Base-by-base conservation (phyloP, 2,113 vertebrate species). In the Nothobranchius kuhntae region DNA sequence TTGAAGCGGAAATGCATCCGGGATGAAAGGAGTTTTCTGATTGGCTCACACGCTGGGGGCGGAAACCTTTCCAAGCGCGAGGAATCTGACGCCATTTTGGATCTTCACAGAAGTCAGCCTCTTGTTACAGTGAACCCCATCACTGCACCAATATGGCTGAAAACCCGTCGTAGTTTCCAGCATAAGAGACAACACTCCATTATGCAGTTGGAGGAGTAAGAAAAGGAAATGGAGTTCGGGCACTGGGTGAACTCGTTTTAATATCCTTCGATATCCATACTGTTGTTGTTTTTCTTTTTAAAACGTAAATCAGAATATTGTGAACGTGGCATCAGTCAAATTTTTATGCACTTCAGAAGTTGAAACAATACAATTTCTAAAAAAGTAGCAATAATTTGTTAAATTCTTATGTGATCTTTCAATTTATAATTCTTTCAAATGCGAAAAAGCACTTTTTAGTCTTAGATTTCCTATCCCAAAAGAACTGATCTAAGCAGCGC, bases 61-160 rank as follows among this genome's bases (percentile, higher is more conserved):
- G 91, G 89, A 63, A 52, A 75, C 75, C 56, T 46, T 59, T 65
- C 53, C 53, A 38, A 15, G 38, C 13, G 2, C 2, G 0, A 9
- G 15, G 89, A 89, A 86, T 90, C 64, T 0, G 71, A 55, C 89
- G 80, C 91, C 93, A 94, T 94, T 91, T 83, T 89, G 93, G 90
- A 73, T 91, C 91, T 0, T 1, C 6, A 0, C 0, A n/a, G 15
- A 56, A 6, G 10, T 36, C 1, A 1, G 9, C 46, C 4, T 26
- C 11, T 1, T 4, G n/a, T 48, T 5, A 57, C 0, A 36, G 7
- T 1, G 0, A n/a, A 14, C 1, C 0, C 10, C 4, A 42, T 4
- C 7, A 0, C 1, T 7, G 17, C 62, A 21, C 91, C 86, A 91
- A 89, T 59, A 69, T 91, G 90, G 85, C 75, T 14, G 62, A 38